A percentile compares a stretch with the other conserved stretches of the same genome.
Evolutionary conservation across 2,797 vertebrate species (phyloP).

Genomic region (Pseudomugil tenellus): DNA sequence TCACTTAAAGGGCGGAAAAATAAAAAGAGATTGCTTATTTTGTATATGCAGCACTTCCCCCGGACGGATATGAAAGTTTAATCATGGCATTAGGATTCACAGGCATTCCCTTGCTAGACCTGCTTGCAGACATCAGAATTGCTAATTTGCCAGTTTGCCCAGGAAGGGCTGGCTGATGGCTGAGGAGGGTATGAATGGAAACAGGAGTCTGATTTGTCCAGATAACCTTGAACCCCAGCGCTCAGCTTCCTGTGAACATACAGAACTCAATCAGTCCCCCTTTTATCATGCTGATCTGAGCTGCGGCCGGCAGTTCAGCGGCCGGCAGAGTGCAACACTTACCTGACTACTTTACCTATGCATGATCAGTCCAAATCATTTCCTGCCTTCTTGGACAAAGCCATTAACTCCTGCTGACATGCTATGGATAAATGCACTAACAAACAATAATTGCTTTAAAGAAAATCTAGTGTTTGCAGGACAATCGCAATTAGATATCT

Average conservation of each 20-base stretch:
- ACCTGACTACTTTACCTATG: conserved; percentile 33
- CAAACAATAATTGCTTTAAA: conserved; percentile 49
- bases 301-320: conserved; percentile 47
- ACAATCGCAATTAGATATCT: conserved; percentile 52
- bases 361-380: conserved; percentile 56
- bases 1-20: conserved; percentile 69
- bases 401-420: conserved; percentile 54
- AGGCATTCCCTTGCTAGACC: conserved; percentile 77
- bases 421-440: conserved; percentile 50
- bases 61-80: conserved; percentile 79
- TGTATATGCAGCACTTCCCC: conserved; percentile 77
- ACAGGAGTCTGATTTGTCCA: conserved; percentile 79
- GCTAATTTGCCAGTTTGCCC: conserved; percentile 79
- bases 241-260: conserved; percentile 69
- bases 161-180: conserved; percentile 66
- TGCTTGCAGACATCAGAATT: conserved; percentile 82
- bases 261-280: conserved; percentile 71
- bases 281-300: conserved; percentile 80
- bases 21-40: conserved; percentile 75
- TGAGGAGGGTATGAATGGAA: conserved; percentile 75
- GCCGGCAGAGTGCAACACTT: conserved; percentile 19
- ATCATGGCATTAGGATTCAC: conserved; percentile 83
- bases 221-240: conserved; percentile 81
- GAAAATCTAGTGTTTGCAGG: conserved; percentile 32
- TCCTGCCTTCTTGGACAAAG: conserved; percentile 49